These are phyloP conservation scores for Aethina tumida DNA, from an alignment of 1,140 invertebrate species.

Conservation along the genomic window DNA sequence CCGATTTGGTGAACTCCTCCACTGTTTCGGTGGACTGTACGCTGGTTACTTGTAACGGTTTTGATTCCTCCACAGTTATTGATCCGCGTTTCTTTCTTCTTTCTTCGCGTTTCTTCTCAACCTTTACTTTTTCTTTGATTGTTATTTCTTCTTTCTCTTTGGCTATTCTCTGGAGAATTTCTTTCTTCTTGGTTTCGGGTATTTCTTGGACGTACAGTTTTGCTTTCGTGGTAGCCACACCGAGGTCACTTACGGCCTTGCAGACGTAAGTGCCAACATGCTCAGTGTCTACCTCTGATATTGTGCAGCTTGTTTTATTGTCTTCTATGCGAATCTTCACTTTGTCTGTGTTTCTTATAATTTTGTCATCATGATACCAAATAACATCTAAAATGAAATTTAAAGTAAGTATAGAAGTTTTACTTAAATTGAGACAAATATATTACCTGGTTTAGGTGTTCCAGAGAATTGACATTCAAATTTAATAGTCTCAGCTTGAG, in stretches of 20 bases:
- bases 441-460: conserved; percentile 71
- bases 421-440: neutral
- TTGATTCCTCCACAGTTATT: conserved; percentile 37
- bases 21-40: conserved; percentile 39
- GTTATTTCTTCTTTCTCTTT: conserved; percentile 46
- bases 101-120: conserved; percentile 39
- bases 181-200: conserved; percentile 31
- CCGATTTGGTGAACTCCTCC: conserved; percentile 34
- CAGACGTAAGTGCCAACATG: conserved; percentile 80
- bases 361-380: conserved; percentile 82
- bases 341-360: conserved; percentile 61
- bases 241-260: conserved; percentile 72
- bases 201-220: conserved; percentile 56
- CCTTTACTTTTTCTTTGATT: conserved; percentile 41
- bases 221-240: conserved; percentile 68
- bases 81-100: conserved; percentile 33
- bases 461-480: conserved; percentile 74
- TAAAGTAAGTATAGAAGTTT: neutral
- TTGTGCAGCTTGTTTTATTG: conserved; percentile 60
- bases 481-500: conserved; percentile 60
- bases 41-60: conserved; percentile 42
- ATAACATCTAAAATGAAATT: conserved; percentile 57
- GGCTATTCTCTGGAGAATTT: conserved; percentile 37
- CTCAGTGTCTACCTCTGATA: conserved; percentile 55
- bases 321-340: conserved; percentile 63